These are phyloP conservation scores for Menura novaehollandiae DNA, from an alignment of 2,113 vertebrate species.

Conservation along the genomic window DNA sequence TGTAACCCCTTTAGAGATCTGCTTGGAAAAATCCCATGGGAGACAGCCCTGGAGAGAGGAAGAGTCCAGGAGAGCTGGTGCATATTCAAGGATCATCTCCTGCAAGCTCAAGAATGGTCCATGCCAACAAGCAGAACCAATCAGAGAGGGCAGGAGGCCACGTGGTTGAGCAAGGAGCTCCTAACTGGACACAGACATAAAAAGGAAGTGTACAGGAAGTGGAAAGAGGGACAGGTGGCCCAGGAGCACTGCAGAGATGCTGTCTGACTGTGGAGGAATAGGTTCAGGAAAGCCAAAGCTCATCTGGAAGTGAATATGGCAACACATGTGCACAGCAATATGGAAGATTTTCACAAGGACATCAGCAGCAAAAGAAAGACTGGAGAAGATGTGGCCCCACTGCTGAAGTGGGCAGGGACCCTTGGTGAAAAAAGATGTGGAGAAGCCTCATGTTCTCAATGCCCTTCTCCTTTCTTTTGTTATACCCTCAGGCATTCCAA, in stretches of 20 bases:
- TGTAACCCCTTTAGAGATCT: neutral
- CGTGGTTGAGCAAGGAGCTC: neutral
- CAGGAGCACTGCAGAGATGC: neutral
- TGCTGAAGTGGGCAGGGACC: neutral
- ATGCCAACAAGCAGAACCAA: neutral
- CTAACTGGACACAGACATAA: accelerated
- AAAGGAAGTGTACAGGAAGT: neutral
- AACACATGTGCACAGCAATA: neutral
- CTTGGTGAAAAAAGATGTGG: neutral
- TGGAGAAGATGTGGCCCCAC: neutral
- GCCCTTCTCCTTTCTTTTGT: neutral
- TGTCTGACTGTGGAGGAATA: neutral
- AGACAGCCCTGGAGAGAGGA: neutral
- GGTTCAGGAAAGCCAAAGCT: neutral
- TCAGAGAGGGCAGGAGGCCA: neutral
- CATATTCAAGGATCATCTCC: neutral
- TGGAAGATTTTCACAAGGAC: neutral
- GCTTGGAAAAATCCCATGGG: neutral
- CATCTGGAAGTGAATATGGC: neutral
- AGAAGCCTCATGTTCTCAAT: neutral
- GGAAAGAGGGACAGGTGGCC: neutral
- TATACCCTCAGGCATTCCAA: neutral
- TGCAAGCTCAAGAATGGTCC: neutral
- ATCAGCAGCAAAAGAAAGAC: neutral
- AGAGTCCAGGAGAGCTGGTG: neutral